Evolutionary conservation across 1,140 invertebrate species (phyloP).

Genomic region (Temnothorax nylanderi): DNA sequence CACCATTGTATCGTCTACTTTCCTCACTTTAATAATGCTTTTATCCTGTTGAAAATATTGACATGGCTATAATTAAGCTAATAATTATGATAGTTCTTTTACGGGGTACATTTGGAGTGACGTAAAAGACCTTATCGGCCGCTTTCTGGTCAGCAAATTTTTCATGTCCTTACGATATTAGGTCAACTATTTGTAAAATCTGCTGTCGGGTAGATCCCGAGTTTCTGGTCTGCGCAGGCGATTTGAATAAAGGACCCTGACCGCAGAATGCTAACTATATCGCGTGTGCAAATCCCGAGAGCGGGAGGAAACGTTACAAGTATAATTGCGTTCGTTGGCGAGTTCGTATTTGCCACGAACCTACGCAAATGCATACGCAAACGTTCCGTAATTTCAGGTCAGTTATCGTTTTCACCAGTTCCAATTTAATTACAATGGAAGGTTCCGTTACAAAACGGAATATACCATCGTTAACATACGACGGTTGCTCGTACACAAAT

Average conservation of each 20-base stretch:
- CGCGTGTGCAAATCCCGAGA: slow-evolving; percentile 77
- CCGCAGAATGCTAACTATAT: slow-evolving; percentile 80
- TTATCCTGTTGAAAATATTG: not conserved
- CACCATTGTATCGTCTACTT: not conserved
- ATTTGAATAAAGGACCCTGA: slow-evolving; percentile 77
- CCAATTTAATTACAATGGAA: slow-evolving; percentile 74
- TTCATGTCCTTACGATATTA: slow-evolving; percentile 5
- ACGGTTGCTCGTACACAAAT: not conserved
- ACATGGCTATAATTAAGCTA: not conserved
- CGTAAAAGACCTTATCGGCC: not conserved
- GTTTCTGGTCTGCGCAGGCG: slow-evolving; percentile 48
- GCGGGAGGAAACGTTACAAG: slow-evolving; percentile 65
- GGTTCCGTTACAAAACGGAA: slow-evolving; percentile 56
- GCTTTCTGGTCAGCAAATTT: not conserved
- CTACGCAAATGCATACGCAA: slow-evolving; percentile 79
- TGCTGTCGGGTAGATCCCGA: slow-evolving; percentile 70
- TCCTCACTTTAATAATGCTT: not conserved
- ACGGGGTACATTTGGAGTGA: not conserved
- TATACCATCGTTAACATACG: slow-evolving; percentile 22
- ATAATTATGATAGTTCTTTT: not conserved
- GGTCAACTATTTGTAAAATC: slow-evolving; percentile 29
- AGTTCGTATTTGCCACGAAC: slow-evolving; percentile 77
- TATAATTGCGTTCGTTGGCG: slow-evolving; percentile 73
- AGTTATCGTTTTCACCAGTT: slow-evolving; percentile 80
- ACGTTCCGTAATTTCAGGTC: slow-evolving; percentile 80